phyloP scores from a whole-genome alignment of 2,888 invertebrate species.

The Dromius quadrimaculatus region DNA sequence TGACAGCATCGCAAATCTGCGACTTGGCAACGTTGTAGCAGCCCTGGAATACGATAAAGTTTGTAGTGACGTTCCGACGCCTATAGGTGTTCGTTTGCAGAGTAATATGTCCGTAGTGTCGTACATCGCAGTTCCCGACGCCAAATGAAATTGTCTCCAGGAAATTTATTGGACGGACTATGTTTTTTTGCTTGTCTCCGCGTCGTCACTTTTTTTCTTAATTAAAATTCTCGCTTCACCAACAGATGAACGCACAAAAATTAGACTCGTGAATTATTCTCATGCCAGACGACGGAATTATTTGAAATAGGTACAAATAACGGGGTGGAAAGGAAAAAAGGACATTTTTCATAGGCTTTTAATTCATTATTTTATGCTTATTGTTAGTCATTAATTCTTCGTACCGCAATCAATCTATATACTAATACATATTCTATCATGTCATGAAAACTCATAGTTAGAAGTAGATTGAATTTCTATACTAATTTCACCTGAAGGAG shows the following conservation, averaged over 20 bases:
- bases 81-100: constrained; percentile 12
- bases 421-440: too few species aligned
- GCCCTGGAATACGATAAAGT: constrained; percentile 25
- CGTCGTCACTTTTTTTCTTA: constrained; percentile 33
- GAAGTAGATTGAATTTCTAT: too few species aligned
- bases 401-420: too few species aligned
- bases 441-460: too few species aligned
- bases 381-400: too few species aligned
- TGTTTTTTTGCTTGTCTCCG: constrained; percentile 15
- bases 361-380: too few species aligned
- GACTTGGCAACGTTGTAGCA: constrained; percentile 4
- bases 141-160: constrained; percentile 45
- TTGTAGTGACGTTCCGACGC: constrained; percentile 16
- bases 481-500: too few species aligned
- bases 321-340: background rate
- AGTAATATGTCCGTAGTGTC: constrained; percentile 28
- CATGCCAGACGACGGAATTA: background rate
- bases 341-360: too few species aligned
- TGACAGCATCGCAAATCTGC: constrained; percentile 23
- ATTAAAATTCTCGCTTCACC: constrained; percentile 35
- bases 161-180: constrained; percentile 39
- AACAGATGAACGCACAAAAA: constrained; percentile 31
- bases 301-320: background rate
- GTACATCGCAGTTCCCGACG: constrained; percentile 14
- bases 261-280: constrained; percentile 21